Conservation (phyloP, 2,888 invertebrate genomes). For the Melolontha melolontha region DNA sequence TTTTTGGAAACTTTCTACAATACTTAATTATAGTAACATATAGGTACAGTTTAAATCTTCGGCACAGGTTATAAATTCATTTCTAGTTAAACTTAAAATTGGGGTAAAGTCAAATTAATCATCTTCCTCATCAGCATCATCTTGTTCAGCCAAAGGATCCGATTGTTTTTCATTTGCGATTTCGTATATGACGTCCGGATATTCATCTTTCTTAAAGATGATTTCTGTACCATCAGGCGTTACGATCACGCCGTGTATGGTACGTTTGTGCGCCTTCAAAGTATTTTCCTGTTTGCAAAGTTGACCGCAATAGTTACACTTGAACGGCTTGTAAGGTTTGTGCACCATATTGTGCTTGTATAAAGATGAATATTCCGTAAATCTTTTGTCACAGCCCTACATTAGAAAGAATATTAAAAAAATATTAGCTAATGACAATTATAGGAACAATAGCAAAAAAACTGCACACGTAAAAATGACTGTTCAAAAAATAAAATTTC, state of each 20-base stretch:
- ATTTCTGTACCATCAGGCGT: slow-evolving; percentile 64
- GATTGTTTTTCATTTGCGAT: slow-evolving; percentile 17
- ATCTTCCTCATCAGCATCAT: slow-evolving; percentile 11
- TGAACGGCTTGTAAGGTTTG: slow-evolving; percentile 70
- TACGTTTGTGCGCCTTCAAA: slow-evolving; percentile 72
- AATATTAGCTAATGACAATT: no score
- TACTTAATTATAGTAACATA: no score
- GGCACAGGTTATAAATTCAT: no score
- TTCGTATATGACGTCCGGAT: slow-evolving; percentile 32
- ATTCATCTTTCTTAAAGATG: slow-evolving; percentile 43
- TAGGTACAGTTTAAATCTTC: no score
- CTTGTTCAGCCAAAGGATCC: not conserved
- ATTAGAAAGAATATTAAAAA: slow-evolving; percentile 23
- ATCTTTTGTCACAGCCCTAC: slow-evolving; percentile 73
- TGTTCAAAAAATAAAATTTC: no score
- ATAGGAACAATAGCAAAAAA: no score
- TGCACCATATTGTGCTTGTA: slow-evolving; percentile 77
- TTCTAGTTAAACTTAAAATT: not conserved
- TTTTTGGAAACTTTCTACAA: no score
- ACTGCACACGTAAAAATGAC: no score
- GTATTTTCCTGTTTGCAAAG: slow-evolving; percentile 73
- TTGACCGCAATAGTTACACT: slow-evolving; percentile 71
- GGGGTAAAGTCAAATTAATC: slow-evolving; percentile 12
- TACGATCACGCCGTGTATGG: slow-evolving; percentile 68
- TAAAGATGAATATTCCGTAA: slow-evolving; percentile 78